phyloP scores from a whole-genome alignment of 2,888 invertebrate genomes.

The Drosophila fulvimacula region DNA sequence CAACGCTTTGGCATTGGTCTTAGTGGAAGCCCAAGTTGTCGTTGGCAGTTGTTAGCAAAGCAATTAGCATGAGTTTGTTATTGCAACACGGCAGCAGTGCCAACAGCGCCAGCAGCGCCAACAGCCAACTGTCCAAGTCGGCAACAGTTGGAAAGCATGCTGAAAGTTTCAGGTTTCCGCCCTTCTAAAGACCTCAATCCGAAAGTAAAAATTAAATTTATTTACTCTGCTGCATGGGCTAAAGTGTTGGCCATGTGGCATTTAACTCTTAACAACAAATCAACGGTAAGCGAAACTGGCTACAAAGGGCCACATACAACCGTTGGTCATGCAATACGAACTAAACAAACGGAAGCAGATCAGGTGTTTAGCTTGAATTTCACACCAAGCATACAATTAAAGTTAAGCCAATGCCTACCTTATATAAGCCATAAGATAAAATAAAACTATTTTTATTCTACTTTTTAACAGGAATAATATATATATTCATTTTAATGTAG shows the following conservation, averaged over 20 bases:
- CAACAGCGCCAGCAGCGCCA: conserved; percentile 13
- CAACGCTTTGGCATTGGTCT: conserved; percentile 56
- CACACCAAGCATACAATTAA: not conserved
- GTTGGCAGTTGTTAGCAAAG: conserved; percentile 76
- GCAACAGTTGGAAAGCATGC: conserved; percentile 37
- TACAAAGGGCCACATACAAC: conserved; percentile 11
- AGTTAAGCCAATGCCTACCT: no score
- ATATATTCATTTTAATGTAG: no score
- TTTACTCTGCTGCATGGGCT: conserved; percentile 61
- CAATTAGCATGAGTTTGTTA: conserved; percentile 79
- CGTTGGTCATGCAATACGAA: not conserved
- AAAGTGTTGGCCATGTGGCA: conserved; percentile 67
- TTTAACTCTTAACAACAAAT: conserved; percentile 64
- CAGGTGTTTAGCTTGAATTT: not conserved
- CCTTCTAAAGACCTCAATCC: conserved; percentile 18
- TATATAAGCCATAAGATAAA: no score
- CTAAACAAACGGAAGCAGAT: not conserved
- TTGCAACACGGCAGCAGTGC: conserved; percentile 51
- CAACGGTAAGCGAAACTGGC: conserved; percentile 59
- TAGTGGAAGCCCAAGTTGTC: conserved; percentile 58
- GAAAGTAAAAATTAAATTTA: conserved; percentile 71
- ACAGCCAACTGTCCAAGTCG: conserved; percentile 31
- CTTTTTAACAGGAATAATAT: no score
- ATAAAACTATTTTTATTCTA: no score
- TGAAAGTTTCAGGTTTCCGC: conserved; percentile 52